Evolutionary conservation across 2,888 invertebrate species (phyloP), one percentile per base, ranked within the genome.

Genomic region (Meandrusa payeni): DNA sequence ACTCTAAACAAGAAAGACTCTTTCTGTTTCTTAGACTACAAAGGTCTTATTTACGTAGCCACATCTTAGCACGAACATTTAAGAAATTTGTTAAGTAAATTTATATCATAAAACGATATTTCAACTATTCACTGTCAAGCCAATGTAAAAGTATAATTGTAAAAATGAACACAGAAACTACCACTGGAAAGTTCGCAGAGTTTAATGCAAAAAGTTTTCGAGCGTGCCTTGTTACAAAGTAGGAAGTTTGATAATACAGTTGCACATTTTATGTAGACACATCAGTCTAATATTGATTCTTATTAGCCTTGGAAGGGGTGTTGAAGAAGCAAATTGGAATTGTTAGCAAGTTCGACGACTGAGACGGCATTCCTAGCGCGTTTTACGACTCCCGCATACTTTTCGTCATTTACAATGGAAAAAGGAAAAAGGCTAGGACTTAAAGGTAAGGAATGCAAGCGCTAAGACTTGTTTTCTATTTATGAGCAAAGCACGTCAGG

Each of bases 251-350:
- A 10, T 10, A 40, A 39, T 36, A 31, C 20, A 19, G 26, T 29
- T 34, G 34, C 15, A 10, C 40, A 23, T 41, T 34, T 19, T 41
- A 33, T 27, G 26, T 7, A 5, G 24, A 13, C 26, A n/a, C n/a
- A n/a, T n/a, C n/a, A n/a, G n/a, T n/a, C n/a, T n/a, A n/a, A n/a
- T n/a, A n/a, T n/a, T n/a, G n/a, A n/a, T n/a, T n/a, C n/a, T n/a
- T n/a, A n/a, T n/a, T n/a, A n/a, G n/a, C n/a, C n/a, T n/a, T 51
- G 50, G 47, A 47, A 51, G 48, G 33, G 43, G 39, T 28, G 45
- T 40, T 52, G 50, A 55, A 60, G 61, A 56, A 59, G 61, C 59
- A 71, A 76, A 76, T 76, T 74, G 69, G 62, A 74, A 76, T 72
- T 69, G 70, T 75, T 74, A 46, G 47, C 49, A 49, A 57, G 40